Conservation (phyloP, 2,797 vertebrate genomes). For the Rhadinocentrus ornatus region DNA sequence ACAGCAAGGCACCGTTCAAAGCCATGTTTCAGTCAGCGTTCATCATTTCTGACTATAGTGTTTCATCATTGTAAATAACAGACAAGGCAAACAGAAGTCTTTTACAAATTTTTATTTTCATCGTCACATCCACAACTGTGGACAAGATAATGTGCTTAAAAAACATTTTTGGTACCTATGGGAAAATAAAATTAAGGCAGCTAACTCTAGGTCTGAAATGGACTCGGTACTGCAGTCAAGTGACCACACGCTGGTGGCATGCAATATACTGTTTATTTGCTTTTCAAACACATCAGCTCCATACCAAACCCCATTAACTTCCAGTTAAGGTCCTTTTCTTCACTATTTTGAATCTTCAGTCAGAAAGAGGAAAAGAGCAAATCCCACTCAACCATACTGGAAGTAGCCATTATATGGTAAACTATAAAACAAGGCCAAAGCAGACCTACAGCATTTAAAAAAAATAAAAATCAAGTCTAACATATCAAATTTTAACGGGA, state of each 20-base stretch:
- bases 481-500: slow-evolving; percentile 81
- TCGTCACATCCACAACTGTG: slow-evolving; percentile 42
- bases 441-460: slow-evolving; percentile 63
- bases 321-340: slow-evolving; percentile 32
- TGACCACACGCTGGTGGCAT: slow-evolving; percentile 45
- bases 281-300: slow-evolving; percentile 30
- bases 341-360: not conserved
- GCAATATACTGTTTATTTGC: slow-evolving; percentile 14
- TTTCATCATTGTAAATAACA: not conserved
- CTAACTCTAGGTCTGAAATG: slow-evolving; percentile 79
- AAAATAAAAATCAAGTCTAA: slow-evolving; percentile 40
- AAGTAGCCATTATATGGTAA: slow-evolving; percentile 26
- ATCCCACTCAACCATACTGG: slow-evolving; percentile 5
- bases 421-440: slow-evolving; percentile 35
- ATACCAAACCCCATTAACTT: slow-evolving; percentile 36
- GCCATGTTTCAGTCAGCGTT: not conserved
- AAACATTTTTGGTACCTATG: slow-evolving; percentile 83
- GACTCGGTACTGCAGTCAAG: slow-evolving; percentile 70
- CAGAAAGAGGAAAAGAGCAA: slow-evolving; percentile 26
- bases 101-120: slow-evolving; percentile 47
- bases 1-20: not conserved
- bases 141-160: slow-evolving; percentile 66
- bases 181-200: slow-evolving; percentile 79
- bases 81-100: slow-evolving; percentile 2
- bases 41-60: not conserved